phyloP scores from a whole-genome alignment of 2,888 invertebrate species.

The Mesorhabditis spiculigera region DNA sequence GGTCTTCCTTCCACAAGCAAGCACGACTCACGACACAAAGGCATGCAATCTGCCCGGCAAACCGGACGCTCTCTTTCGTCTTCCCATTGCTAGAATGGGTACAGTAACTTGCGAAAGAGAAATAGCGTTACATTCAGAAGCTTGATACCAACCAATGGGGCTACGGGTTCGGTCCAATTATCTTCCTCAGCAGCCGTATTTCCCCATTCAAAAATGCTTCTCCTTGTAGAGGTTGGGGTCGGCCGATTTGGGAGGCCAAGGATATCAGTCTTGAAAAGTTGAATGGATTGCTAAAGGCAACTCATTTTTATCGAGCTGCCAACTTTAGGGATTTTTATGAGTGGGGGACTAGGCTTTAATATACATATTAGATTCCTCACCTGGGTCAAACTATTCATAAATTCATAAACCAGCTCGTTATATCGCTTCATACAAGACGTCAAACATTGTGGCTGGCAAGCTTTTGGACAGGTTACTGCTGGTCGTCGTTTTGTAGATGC shows the following conservation, averaged over 20 bases:
- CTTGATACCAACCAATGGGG: neutral
- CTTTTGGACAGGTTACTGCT: slow-evolving; percentile 1
- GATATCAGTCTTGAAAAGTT: neutral
- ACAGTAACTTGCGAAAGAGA: neutral
- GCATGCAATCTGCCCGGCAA: neutral
- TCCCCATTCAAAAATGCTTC: slow-evolving; percentile 6
- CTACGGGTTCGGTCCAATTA: neutral
- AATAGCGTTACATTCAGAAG: neutral
- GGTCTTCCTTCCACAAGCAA: neutral
- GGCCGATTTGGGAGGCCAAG: neutral
- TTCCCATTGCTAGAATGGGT: neutral
- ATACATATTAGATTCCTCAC: neutral
- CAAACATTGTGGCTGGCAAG: slow-evolving; percentile 1
- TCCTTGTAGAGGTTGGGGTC: neutral
- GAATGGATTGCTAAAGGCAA: neutral
- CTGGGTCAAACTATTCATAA: slow-evolving; percentile 5
- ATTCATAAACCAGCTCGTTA: slow-evolving; percentile 6
- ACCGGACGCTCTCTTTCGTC: neutral
- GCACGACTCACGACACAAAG: neutral
- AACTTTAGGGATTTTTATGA: too few relatives aligned
- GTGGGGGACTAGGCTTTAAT: neutral
- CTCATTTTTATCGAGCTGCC: too few relatives aligned
- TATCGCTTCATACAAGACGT: neutral
- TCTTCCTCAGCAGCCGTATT: neutral
- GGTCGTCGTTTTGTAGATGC: neutral